These are phyloP conservation scores for Elmis aenea DNA, from an alignment of 2,888 invertebrate species.

Conservation along the genomic window DNA sequence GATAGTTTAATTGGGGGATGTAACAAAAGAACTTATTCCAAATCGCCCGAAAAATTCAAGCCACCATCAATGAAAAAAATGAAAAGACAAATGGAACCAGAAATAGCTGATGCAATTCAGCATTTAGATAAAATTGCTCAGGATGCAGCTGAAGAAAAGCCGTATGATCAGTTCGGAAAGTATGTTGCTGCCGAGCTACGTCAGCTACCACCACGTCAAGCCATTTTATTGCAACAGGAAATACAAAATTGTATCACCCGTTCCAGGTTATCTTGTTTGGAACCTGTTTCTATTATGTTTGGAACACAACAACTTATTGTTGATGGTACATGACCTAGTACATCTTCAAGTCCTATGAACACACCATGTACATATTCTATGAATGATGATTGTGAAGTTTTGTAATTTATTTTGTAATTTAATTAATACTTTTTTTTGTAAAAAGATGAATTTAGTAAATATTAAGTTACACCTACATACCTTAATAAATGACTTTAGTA, in stretches of 20 bases:
- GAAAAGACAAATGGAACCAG: constrained; percentile 17
- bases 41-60: constrained; percentile 15
- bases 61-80: constrained; percentile 15
- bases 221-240: constrained; percentile 27
- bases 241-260: constrained; percentile 20
- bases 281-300: no score
- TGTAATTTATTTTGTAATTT: no score
- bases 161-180: constrained; percentile 23
- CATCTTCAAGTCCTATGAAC: no score
- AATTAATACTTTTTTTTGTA: no score
- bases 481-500: constrained; percentile 8
- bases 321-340: no score
- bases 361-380: no score
- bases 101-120: constrained; percentile 19
- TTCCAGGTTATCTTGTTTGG: constrained; percentile 7
- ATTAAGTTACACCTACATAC: constrained; percentile 5
- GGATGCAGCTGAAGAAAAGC: constrained; percentile 16
- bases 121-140: constrained; percentile 16
- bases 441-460: no score
- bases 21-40: constrained; percentile 5
- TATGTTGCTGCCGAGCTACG: constrained; percentile 23
- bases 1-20: constrained; percentile 11
- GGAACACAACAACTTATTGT: no score
- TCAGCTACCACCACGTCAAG: constrained; percentile 17
- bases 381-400: no score